These are phyloP conservation scores for Epirrhoe tristata DNA, from an alignment of 2,888 invertebrate species.

Conservation along the genomic window DNA sequence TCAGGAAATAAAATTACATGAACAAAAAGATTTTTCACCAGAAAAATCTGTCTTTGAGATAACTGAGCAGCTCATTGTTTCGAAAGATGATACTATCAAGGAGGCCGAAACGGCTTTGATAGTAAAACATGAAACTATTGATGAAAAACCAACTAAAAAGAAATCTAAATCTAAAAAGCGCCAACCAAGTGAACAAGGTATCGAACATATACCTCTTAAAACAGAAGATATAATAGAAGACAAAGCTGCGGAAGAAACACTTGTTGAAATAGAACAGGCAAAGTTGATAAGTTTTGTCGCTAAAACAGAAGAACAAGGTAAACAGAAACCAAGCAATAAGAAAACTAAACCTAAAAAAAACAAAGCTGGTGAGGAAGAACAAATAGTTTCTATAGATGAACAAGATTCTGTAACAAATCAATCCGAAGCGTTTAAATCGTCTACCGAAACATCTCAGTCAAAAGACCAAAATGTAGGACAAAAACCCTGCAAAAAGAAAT, in stretches of 20 bases:
- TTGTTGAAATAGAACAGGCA: not conserved
- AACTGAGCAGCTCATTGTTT: not conserved
- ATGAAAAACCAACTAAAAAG: constrained; percentile 2
- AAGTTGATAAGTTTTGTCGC: not conserved
- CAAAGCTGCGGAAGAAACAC: not conserved
- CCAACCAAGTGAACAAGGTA: not conserved
- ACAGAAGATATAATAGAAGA: not conserved
- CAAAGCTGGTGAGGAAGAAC: constrained; percentile 1
- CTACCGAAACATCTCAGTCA: not conserved
- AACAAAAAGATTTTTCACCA: not conserved
- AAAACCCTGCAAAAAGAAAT: constrained; percentile 4
- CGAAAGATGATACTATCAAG: not conserved
- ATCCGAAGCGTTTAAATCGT: not conserved
- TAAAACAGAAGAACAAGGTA: not conserved
- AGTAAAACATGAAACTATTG: not conserved
- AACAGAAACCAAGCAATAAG: constrained; percentile 4
- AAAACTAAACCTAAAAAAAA: constrained; percentile 15
- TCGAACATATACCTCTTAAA: not conserved
- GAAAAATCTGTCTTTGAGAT: not conserved
- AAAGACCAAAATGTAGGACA: not conserved
- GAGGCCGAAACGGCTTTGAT: not conserved
- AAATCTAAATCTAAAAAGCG: constrained; percentile 6
- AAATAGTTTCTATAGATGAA: not conserved
- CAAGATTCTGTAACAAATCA: not conserved
- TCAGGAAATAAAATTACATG: not conserved